These are phyloP conservation scores for Girardinus metallicus DNA, from an alignment of 2,797 vertebrate genomes.

Conservation along the genomic window DNA sequence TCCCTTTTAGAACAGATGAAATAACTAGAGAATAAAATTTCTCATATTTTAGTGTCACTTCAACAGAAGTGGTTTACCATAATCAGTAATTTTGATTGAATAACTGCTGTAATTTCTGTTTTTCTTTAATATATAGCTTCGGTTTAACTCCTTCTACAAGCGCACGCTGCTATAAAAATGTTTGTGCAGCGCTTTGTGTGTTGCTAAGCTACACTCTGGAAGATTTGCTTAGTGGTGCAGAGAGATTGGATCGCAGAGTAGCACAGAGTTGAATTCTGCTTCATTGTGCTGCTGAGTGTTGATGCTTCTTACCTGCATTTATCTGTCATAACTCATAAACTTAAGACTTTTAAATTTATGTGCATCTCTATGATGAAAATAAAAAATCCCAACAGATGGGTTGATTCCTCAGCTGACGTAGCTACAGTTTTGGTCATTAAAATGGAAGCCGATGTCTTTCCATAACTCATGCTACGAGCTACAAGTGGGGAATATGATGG, in stretches of 20 bases:
- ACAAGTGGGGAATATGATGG: background rate
- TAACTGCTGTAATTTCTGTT: background rate
- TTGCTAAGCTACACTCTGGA: conserved; percentile 4
- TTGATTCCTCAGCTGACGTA: background rate
- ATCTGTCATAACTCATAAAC: background rate
- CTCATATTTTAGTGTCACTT: background rate
- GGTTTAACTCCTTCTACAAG: background rate
- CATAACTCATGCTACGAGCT: background rate
- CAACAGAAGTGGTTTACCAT: background rate
- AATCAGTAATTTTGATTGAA: background rate
- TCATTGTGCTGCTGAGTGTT: background rate
- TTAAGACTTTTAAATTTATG: background rate
- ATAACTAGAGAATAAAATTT: background rate
- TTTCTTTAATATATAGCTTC: background rate
- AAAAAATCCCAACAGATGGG: background rate
- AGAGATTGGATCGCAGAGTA: background rate
- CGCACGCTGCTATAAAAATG: background rate
- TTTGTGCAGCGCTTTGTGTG: background rate
- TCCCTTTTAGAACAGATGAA: background rate
- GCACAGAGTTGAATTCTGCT: background rate
- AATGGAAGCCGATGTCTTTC: background rate
- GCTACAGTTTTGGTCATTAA: background rate
- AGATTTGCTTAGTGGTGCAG: background rate
- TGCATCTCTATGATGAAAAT: background rate
- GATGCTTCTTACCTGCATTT: background rate